phyloP scores from a whole-genome alignment of 2,113 vertebrate species.

The Erpornis zantholeuca region DNA sequence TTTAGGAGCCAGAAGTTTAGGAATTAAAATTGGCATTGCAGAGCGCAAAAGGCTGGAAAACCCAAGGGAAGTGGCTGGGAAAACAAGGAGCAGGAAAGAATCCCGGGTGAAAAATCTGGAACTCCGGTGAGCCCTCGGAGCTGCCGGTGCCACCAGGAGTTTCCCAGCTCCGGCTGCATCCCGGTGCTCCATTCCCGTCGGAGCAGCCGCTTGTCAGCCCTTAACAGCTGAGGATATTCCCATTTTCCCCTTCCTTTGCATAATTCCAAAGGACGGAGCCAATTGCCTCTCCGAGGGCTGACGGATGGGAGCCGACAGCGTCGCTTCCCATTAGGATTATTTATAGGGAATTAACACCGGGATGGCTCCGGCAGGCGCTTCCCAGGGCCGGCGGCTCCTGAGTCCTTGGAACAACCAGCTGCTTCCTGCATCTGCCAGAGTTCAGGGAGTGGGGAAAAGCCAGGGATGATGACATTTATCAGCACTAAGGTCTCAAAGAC shows the following conservation, averaged over 20 bases:
- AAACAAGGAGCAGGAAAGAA: neutral
- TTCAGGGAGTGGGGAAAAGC: neutral
- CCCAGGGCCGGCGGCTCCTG: neutral
- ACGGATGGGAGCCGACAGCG: neutral
- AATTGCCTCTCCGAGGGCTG: neutral
- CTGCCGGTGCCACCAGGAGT: neutral
- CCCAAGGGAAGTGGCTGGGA: neutral
- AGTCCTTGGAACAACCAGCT: neutral
- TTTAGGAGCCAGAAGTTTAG: neutral
- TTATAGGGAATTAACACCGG: neutral
- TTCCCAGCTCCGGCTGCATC: neutral
- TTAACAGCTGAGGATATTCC: neutral
- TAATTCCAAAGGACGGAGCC: neutral
- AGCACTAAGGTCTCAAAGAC: neutral
- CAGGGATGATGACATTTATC: neutral
- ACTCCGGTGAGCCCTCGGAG: accelerated
- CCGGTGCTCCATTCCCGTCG: accelerated
- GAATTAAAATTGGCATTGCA: neutral
- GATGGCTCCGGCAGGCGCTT: neutral
- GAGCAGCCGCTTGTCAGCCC: neutral
- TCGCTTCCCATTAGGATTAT: neutral
- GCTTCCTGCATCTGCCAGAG: neutral
- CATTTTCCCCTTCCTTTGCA: neutral
- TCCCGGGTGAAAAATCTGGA: accelerated
- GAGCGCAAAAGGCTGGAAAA: neutral